phyloP scores from a whole-genome alignment of 2,888 invertebrate species.

The Aromia moschata region DNA sequence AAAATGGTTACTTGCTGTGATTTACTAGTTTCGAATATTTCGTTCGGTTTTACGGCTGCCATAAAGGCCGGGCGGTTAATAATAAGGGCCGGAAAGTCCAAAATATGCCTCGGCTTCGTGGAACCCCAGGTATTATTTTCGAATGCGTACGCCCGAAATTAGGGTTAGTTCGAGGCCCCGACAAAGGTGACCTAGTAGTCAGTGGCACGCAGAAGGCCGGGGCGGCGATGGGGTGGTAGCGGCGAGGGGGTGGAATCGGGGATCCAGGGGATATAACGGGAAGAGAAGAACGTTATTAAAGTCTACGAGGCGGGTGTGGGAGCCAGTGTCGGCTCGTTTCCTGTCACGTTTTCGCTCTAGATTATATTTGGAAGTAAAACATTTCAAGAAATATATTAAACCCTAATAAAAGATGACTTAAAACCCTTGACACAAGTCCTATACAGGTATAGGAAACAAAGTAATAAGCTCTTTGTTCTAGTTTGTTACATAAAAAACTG shows the following conservation, averaged over 20 bases:
- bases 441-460: too few species aligned
- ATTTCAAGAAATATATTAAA: too few species aligned
- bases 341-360: too few species aligned
- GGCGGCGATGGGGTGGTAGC: constrained; percentile 28
- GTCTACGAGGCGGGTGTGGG: too few species aligned
- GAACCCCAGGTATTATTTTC: constrained; percentile 52
- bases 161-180: constrained; percentile 49
- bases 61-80: constrained; percentile 13
- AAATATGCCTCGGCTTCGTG: constrained; percentile 22
- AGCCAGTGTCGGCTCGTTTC: too few species aligned
- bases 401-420: too few species aligned
- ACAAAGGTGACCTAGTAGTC: constrained; percentile 59
- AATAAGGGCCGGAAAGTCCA: constrained; percentile 32
- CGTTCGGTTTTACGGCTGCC: constrained; percentile 10
- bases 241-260: constrained; percentile 49
- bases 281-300: constrained; percentile 14
- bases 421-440: too few species aligned
- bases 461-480: too few species aligned
- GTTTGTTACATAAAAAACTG: too few species aligned
- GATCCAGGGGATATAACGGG: constrained; percentile 51
- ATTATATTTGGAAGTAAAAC: too few species aligned
- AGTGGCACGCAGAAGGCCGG: too few species aligned
- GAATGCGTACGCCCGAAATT: constrained; percentile 56
- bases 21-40: constrained; percentile 10
- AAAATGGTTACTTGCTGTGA: not conserved